Percentiles rank a stretch among this genome's conserved stretches.
Evolutionary conservation across 2,113 vertebrate genomes (phyloP).

Genomic region (Caranx melampygus): DNA sequence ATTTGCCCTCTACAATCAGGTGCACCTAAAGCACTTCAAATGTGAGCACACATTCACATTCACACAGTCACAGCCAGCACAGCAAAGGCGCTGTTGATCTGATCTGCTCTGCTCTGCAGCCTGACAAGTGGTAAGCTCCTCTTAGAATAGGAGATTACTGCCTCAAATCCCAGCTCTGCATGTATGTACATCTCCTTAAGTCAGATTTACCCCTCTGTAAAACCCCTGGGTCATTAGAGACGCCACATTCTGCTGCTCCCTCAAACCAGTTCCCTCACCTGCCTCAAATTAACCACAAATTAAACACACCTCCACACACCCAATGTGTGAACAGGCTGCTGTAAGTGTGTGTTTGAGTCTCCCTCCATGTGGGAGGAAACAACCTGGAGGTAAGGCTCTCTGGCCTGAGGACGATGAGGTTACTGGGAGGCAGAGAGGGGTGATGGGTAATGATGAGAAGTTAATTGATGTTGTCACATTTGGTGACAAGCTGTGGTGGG

Average conservation of each 20-base stretch:
- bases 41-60: conserved; percentile 6
- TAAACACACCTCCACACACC: not conserved
- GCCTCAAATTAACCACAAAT: conserved; percentile 20
- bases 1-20: conserved; percentile 1
- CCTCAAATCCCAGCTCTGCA: conserved; percentile 81
- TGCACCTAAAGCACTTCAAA: conserved; percentile 21
- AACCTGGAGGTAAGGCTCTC: not conserved
- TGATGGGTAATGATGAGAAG: conserved; percentile 8
- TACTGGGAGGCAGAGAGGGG: not conserved
- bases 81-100: conserved; percentile 54
- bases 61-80: conserved; percentile 12
- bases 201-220: conserved; percentile 70
- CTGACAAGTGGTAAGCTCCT: conserved; percentile 76
- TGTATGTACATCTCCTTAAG: conserved; percentile 77
- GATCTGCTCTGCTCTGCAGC: conserved; percentile 61
- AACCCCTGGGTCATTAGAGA: conserved; percentile 72
- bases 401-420: not conserved
- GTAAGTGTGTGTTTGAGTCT: not conserved
- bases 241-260: conserved; percentile 26
- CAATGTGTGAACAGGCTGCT: not conserved
- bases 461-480: conserved; percentile 51
- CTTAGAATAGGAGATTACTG: conserved; percentile 76
- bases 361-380: not conserved
- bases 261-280: conserved; percentile 6
- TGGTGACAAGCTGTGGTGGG: conserved; percentile 25